Conservation (phyloP, 1,140 invertebrate genomes). For the Microvelia longipes region DNA sequence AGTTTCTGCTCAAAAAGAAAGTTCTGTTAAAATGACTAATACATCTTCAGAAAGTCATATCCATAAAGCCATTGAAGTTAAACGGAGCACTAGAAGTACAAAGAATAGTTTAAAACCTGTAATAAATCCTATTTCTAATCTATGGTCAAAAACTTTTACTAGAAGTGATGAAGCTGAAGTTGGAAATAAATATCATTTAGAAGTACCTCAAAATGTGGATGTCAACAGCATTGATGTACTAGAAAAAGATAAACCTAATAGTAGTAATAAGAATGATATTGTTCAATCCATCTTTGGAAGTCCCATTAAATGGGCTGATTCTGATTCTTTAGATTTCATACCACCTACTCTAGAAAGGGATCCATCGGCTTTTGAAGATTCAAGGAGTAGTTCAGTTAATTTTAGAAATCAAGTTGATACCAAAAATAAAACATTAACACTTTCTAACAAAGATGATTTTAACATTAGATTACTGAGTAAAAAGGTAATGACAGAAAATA, state of each 20-base stretch:
- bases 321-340: constrained; percentile 6
- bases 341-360: neutral
- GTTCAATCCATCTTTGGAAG: constrained; percentile 10
- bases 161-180: neutral
- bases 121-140: neutral
- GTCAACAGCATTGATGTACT: no score
- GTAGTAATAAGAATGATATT: no score
- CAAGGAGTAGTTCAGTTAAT: constrained; percentile 6
- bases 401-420: neutral
- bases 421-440: neutral
- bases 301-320: constrained; percentile 11
- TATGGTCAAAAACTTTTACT: neutral
- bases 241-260: no score
- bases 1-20: no score
- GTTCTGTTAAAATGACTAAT: neutral
- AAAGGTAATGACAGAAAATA: neutral
- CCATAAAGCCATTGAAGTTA: neutral
- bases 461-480: neutral
- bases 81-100: neutral
- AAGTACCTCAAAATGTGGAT: no score
- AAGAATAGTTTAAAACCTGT: neutral
- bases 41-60: neutral
- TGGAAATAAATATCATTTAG: no score
- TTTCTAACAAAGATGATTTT: neutral
- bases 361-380: constrained; percentile 12